A percentile compares a stretch with the other conserved stretches of the same genome.
Conservation (phyloP, 2,888 invertebrate genomes). For the Dorcus parallelipipedus region DNA sequence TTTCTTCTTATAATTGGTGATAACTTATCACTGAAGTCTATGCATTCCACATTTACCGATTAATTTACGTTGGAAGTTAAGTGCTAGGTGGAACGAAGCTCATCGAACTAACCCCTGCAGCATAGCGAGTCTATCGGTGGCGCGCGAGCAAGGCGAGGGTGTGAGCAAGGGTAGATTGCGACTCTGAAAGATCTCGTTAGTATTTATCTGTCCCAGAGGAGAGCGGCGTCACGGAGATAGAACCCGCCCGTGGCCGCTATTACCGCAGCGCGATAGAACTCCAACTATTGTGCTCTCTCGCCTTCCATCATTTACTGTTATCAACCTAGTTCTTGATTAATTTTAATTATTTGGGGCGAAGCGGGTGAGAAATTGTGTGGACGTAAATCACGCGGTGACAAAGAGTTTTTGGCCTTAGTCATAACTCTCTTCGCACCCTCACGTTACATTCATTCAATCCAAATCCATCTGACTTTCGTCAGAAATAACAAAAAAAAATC, state of each 20-base stretch:
- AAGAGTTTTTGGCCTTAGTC: too few species aligned
- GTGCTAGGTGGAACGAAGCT: conserved; percentile 6
- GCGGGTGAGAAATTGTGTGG: conserved; percentile 7
- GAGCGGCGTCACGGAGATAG: conserved; percentile 36
- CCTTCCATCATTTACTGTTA: conserved; percentile 47
- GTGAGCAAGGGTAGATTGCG: conserved; percentile 44
- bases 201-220: conserved; percentile 49
- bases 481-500: too few species aligned
- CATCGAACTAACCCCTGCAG: conserved; percentile 9
- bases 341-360: conserved; percentile 42
- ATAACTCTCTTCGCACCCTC: too few species aligned
- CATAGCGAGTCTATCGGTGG: conserved; percentile 11
- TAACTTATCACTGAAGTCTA: too few species aligned
- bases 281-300: conserved; percentile 24
- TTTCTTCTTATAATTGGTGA: too few species aligned
- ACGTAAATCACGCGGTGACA: conserved; percentile 5
- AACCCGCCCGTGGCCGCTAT: conserved; percentile 33
- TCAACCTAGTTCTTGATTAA: conserved; percentile 45
- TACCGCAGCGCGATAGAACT: conserved; percentile 26
- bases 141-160: conserved; percentile 25
- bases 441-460: too few species aligned
- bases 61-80: neutral
- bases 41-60: too few species aligned
- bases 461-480: too few species aligned
- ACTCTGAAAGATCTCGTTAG: conserved; percentile 49